Evolutionary conservation across 2,888 invertebrate species (phyloP), one percentile per base, ranked within the genome.

Genomic region (Adineta ricciae): DNA sequence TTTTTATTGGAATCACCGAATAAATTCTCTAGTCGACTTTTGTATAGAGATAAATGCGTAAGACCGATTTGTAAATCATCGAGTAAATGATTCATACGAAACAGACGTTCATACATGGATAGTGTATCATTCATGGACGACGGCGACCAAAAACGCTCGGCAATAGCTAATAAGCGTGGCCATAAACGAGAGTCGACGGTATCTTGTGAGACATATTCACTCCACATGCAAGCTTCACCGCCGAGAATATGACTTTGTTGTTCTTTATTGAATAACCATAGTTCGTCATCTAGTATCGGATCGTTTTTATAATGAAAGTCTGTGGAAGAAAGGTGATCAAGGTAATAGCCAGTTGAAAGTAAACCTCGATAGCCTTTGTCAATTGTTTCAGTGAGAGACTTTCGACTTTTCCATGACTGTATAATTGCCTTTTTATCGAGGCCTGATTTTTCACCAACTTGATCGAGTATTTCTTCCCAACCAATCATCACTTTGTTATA

Each of bases 181-280:
- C 78, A 78, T 14, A 78, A 24, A n/a, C 78, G 78, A 78, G 78
- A 78, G 41, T 78, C 78, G 11, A 78, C 38, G 1, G 78, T 41
- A 41, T 78, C 21, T 41, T 38, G 24, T 9, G 41, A 14, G 11
- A 49, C 83, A 84, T 83, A 86, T 46, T 86, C 86, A 3, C 93
- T 93, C 96, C 96, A 96, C 94, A 97, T 94, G 88, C 95, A 95
- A 0, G 95, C 95, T 90, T 96, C 96, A 0, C 96, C 96, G 0
- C 97, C 96, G 24, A 95, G 90, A 46, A 97, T 93, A 84, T 93
- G 91, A 2, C 92, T 88, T 88, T 93, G 93, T 88, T 94, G 92
- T 7, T 88, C 88, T 27, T 88, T 88, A 5, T 90, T 41, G 8
- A 78, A 16, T 41, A 24, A n/a, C 1, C 2, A 8, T 19, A 5